Evolutionary conservation across 92 coral and sea anemone species (phyloP), one percentile per base, ranked within the genome.

Genomic region (Siderastrea radians): DNA sequence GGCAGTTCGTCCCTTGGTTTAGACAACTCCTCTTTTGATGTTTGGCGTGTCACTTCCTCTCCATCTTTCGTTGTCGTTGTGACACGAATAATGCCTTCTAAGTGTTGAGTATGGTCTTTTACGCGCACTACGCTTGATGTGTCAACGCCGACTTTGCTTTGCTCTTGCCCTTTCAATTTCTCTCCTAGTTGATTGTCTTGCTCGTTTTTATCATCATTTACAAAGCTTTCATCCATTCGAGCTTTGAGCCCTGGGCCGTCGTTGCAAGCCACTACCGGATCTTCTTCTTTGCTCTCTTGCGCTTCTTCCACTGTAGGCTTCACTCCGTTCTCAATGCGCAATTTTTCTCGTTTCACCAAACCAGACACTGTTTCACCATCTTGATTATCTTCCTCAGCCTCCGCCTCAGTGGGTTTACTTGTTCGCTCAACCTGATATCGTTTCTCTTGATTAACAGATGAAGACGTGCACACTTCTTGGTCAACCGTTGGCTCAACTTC

Each of bases 111-210:
- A 53, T 93, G 98, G 46, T 93, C 78, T 60, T 90, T 92, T 7
- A 98, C 99, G 3, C 86, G 93, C 55, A 95, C 96, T 66, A 95
- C 92, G 53, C 98, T 94, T 15, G 96, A 86, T 6, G 96, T 93
- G 55, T 95, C 98, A 11, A 95, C 95, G 45, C 83, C 85, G 14
- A 85, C 49, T 54, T 75, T 84, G 48, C 19, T 61, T 67, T 16
- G 60, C 49, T 85, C 68, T 50, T 59, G 19, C 7, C 51, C 79
- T 11, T 6, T 3, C 13, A 62, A 16, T 46, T 17, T 7, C 12
- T 70, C 79, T n/a, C 16, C 49, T 5, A 38, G 45, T 26, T 47
- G 44, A 19, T 55, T 65, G 52, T 7, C 53, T 44, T 50, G n/a
- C n/a, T 58, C 72, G 10, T 26, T 43, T 38, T 17, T 71, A 54